Evolutionary conservation across 2,888 invertebrate genomes (phyloP).

Genomic region (Tribolium freemani): DNA sequence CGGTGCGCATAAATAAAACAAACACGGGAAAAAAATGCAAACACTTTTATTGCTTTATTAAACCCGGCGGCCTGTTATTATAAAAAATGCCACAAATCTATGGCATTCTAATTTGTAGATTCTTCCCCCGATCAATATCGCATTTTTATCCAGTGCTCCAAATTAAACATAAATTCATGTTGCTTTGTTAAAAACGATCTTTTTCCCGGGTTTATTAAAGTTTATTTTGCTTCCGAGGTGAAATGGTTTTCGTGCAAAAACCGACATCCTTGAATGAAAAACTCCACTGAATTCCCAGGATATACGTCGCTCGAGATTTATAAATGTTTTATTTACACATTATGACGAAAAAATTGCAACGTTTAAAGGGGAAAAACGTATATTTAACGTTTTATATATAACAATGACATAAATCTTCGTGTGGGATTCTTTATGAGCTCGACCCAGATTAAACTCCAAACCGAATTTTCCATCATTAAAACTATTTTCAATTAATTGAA

Average conservation of each 20-base stretch:
- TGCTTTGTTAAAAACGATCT: slow-evolving; percentile 10
- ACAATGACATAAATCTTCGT: neutral
- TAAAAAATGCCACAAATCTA: neutral
- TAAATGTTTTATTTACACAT: neutral
- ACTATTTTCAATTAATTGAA: neutral
- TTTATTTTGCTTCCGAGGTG: neutral
- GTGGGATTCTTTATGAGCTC: too few relatives aligned
- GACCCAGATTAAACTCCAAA: too few relatives aligned
- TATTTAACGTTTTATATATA: neutral
- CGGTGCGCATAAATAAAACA: neutral
- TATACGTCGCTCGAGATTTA: neutral
- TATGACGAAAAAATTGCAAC: neutral
- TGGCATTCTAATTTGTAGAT: neutral
- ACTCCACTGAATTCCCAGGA: neutral
- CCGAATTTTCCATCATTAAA: neutral
- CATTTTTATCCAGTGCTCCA: neutral
- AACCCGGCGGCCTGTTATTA: too few relatives aligned
- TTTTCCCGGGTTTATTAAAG: neutral
- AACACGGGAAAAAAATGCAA: neutral
- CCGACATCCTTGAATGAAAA: neutral
- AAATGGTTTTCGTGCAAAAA: slow-evolving; percentile 9
- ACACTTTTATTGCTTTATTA: too few relatives aligned
- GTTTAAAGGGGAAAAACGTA: neutral
- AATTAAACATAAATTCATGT: slow-evolving; percentile 24
- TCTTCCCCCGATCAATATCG: neutral